Evolutionary conservation across 2,113 vertebrate species (phyloP), one percentile per base, ranked within the genome.

Genomic region (Oryzias celebensis): DNA sequence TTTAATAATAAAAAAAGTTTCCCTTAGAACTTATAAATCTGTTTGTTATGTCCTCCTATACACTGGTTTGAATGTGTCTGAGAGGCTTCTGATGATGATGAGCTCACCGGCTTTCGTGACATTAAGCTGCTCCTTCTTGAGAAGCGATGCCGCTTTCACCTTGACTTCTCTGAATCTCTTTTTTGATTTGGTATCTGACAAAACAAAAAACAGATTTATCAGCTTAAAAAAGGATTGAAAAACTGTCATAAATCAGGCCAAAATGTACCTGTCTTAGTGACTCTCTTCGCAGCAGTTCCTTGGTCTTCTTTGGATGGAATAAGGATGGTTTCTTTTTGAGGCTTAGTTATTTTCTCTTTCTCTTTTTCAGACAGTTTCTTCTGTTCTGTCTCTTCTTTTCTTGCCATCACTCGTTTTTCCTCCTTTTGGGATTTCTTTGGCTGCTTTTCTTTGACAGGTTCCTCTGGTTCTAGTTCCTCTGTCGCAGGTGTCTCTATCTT

Each of bases 71-170:
- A 17, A n/a, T 20, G 45, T 20, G 4, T 20, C 46, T 48, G 46
- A 18, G 10, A 41, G 41, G 13, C 18, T 22, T 7, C 20, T 3
- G 18, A 8, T 53, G 20, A 6, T 8, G 5, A 22, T 51, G 47
- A 23, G 44, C 78, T 78, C 51, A 84, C 86, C 84, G 66, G 73
- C 24, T 85, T 80, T 75, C 46, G 87, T 87, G 14, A 77, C 46
- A 54, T 88, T 88, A n/a, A 84, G 67, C 18, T 85, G 82, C 50
- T 81, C 80, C 67, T 73, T 88, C 31, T 68, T 85, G 50, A 83
- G 61, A 10, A 80, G 43, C 42, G 78, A 69, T 0, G 45, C 43
- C 5, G 76, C 56, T 16, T 56, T 45, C 41, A 46, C 75, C 50
- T 73, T 83, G 10, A 69, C 50, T 1, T 55, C 31, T 70, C 50